Evolutionary conservation across 2,888 invertebrate genomes (phyloP).

Genomic region (Conops quadrifasciatus): DNA sequence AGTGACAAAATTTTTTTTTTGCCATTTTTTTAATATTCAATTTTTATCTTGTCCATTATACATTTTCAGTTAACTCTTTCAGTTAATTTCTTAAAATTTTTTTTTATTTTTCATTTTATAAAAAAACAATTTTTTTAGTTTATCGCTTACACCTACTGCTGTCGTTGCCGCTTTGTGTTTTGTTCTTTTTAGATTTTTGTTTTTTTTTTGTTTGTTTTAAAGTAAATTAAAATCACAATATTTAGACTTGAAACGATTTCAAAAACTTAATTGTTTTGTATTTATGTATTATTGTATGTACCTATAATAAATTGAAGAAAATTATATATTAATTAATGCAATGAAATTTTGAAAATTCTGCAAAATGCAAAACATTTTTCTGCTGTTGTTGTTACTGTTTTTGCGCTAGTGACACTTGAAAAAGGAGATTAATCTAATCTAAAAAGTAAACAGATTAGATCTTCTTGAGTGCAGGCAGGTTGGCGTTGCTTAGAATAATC

Average conservation of each 20-base stretch:
- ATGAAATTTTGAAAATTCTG: background rate
- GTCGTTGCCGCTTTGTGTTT: conserved; percentile 8
- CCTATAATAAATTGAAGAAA: background rate
- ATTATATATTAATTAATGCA: background rate
- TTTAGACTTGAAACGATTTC: conserved; percentile 62
- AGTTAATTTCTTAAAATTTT: no score
- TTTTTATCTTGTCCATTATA: no score
- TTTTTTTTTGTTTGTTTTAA: conserved; percentile 56
- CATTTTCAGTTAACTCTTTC: no score
- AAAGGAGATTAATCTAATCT: background rate
- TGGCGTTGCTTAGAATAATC: conserved; percentile 42
- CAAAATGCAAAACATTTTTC: background rate
- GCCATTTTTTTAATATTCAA: no score
- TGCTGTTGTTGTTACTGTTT: background rate
- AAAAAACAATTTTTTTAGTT: no score
- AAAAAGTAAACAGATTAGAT: background rate
- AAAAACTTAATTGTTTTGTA: conserved; percentile 31
- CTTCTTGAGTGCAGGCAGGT: background rate
- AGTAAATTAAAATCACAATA: conserved; percentile 66
- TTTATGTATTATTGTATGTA: background rate
- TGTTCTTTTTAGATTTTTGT: conserved; percentile 10
- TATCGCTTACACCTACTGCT: no score
- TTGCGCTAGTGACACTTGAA: background rate
- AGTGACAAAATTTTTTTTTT: no score
- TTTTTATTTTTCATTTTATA: no score